These are phyloP conservation scores for Tridacna crocea DNA, from an alignment of 2,888 invertebrate species.

Conservation along the genomic window DNA sequence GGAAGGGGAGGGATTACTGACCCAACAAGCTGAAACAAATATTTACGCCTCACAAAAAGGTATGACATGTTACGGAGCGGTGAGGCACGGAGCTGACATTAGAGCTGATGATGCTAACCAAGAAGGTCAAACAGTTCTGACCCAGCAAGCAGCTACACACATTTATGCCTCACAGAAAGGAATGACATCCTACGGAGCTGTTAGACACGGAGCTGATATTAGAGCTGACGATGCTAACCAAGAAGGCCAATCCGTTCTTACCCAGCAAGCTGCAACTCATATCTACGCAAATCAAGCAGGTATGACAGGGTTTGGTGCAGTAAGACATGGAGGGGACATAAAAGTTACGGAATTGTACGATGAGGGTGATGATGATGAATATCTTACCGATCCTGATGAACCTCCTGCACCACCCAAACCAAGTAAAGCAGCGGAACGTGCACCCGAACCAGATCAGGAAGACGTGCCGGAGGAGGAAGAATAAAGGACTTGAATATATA, in stretches of 20 bases:
- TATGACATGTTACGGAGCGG: slow-evolving; percentile 75
- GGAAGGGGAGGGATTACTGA: slow-evolving; percentile 77
- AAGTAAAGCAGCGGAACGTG: slow-evolving; percentile 1
- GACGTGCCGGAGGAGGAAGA: slow-evolving; percentile 16
- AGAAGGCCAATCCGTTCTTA: slow-evolving; percentile 77
- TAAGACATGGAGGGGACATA: slow-evolving; percentile 82
- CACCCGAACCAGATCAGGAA: slow-evolving; percentile 25
- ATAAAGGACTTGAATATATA: neutral
- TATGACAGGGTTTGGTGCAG: slow-evolving; percentile 78
- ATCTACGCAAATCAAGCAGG: slow-evolving; percentile 82
- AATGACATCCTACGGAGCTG: slow-evolving; percentile 70
- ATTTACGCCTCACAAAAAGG: slow-evolving; percentile 81
- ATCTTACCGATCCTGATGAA: slow-evolving; percentile 50
- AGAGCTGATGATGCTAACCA: slow-evolving; percentile 76
- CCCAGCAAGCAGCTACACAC: slow-evolving; percentile 82
- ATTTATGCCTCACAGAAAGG: slow-evolving; percentile 71
- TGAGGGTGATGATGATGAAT: slow-evolving; percentile 71
- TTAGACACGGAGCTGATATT: slow-evolving; percentile 82
- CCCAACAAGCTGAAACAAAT: slow-evolving; percentile 82
- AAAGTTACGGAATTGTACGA: slow-evolving; percentile 78
- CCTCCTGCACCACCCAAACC: slow-evolving; percentile 37
- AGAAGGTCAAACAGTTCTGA: slow-evolving; percentile 76
- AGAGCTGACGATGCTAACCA: slow-evolving; percentile 77
- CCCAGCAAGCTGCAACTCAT: slow-evolving; percentile 82
- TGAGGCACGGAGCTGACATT: slow-evolving; percentile 79